Percentiles rank a stretch among this genome's conserved stretches.
Conservation (phyloP, 2,888 invertebrate species). For the Drosophila nr. fundita region DNA sequence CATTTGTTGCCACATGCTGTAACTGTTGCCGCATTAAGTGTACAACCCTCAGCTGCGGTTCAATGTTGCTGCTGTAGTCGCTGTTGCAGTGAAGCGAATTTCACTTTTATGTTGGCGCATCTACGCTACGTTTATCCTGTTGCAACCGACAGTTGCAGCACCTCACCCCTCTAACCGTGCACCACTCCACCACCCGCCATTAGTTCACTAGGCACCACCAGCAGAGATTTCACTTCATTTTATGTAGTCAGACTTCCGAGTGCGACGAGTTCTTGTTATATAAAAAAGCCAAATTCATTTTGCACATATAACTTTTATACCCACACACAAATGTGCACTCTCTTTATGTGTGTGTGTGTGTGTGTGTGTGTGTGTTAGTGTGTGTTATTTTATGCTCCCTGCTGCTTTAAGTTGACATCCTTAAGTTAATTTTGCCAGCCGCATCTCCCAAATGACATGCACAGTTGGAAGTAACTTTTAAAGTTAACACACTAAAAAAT, state of each 20-base stretch:
- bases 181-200: constrained; percentile 21
- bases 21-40: constrained; percentile 78
- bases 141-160: constrained; percentile 41
- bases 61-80: constrained; percentile 37
- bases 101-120: constrained; percentile 74
- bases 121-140: constrained; percentile 64
- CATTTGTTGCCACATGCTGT: constrained; percentile 78
- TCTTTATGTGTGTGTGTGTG: constrained; percentile 3
- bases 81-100: constrained; percentile 52
- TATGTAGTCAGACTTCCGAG: constrained; percentile 81
- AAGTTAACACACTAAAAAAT: background rate
- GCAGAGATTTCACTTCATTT: constrained; percentile 79
- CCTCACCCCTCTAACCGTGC: background rate
- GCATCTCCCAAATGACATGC: constrained; percentile 38
- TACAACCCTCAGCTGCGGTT: constrained; percentile 50
- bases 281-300: constrained; percentile 82
- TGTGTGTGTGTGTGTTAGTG: constrained; percentile 18
- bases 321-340: constrained; percentile 6
- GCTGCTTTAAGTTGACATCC: constrained; percentile 62
- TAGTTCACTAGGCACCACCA: constrained; percentile 73
- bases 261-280: constrained; percentile 71
- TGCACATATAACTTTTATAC: constrained; percentile 74
- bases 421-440: constrained; percentile 71
- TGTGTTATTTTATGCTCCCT: constrained; percentile 51
- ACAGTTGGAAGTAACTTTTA: constrained; percentile 16